Evolutionary conservation across 2,888 invertebrate genomes (phyloP).

Genomic region (Uropetala carovei): DNA sequence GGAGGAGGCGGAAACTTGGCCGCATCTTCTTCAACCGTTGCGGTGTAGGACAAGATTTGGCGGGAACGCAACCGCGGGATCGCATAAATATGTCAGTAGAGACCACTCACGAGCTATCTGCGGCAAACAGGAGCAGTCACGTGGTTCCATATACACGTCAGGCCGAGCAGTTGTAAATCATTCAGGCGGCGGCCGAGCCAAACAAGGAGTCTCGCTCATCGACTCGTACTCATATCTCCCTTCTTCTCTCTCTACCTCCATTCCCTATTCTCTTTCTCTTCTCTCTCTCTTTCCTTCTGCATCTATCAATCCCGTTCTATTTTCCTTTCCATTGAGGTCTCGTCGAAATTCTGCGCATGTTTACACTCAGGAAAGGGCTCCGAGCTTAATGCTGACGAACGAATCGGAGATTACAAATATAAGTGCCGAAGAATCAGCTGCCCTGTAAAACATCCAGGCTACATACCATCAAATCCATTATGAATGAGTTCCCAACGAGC

Average conservation of each 20-base stretch:
- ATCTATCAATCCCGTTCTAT: too few species aligned
- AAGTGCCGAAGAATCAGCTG: conserved; percentile 34
- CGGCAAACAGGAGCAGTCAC: conserved; percentile 13
- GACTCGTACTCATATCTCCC: conserved; percentile 3
- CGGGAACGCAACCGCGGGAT: conserved; percentile 8
- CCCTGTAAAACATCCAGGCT: neutral
- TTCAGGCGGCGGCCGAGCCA: neutral
- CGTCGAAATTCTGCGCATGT: conserved; percentile 47
- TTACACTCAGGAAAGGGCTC: conserved; percentile 10
- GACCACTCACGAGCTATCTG: neutral
- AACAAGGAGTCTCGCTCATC: conserved; percentile 17
- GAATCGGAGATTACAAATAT: conserved; percentile 43
- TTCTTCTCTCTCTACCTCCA: neutral
- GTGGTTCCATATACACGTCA: conserved; percentile 24
- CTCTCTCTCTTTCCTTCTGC: too few species aligned
- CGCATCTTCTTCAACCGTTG: neutral
- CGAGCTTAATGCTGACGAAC: conserved; percentile 9
- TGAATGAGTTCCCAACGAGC: conserved; percentile 4
- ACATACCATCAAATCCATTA: conserved; percentile 10
- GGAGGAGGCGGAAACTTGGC: too few species aligned
- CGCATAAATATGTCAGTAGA: conserved; percentile 8
- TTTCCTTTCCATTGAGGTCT: neutral
- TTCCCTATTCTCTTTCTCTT: neutral
- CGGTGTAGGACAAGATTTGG: conserved; percentile 14
- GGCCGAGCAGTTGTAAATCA: neutral